Evolutionary conservation across 2,888 invertebrate species (phyloP).

Genomic region (Helobdella robusta): DNA sequence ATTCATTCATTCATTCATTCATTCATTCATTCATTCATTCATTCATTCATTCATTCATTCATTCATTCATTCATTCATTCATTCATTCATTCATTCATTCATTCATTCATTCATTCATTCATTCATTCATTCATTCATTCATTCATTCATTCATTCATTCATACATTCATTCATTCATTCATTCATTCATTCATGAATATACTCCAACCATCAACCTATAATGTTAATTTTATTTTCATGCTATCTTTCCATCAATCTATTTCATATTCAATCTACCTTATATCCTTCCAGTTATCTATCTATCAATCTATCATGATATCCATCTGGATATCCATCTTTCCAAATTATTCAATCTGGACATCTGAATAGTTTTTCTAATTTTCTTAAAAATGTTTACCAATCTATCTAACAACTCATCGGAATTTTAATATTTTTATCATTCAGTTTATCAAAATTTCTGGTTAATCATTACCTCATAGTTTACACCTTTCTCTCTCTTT

Average conservation of each 20-base stretch:
- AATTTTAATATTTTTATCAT: too few relatives aligned
- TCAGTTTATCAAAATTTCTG: too few relatives aligned
- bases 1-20: constrained; percentile 2
- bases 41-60: constrained; percentile 2
- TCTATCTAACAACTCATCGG: too few relatives aligned
- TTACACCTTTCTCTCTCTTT: too few relatives aligned
- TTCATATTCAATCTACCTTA: too few relatives aligned
- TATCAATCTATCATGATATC: neutral
- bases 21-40: constrained; percentile 2
- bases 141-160: neutral
- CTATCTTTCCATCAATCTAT: constrained; percentile 8
- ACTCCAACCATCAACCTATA: neutral
- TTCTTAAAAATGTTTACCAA: too few relatives aligned
- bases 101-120: constrained; percentile 1
- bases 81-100: too few relatives aligned
- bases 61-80: neutral
- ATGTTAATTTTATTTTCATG: neutral
- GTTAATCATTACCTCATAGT: too few relatives aligned
- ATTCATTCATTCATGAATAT: neutral
- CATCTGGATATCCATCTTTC: neutral
- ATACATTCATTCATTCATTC: constrained; percentile 11
- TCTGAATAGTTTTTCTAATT: too few relatives aligned
- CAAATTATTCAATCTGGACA: too few relatives aligned
- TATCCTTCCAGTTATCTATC: neutral
- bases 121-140: constrained; percentile 7